These are phyloP conservation scores for Formica exsecta DNA, from an alignment of 1,140 invertebrate species.

Conservation along the genomic window DNA sequence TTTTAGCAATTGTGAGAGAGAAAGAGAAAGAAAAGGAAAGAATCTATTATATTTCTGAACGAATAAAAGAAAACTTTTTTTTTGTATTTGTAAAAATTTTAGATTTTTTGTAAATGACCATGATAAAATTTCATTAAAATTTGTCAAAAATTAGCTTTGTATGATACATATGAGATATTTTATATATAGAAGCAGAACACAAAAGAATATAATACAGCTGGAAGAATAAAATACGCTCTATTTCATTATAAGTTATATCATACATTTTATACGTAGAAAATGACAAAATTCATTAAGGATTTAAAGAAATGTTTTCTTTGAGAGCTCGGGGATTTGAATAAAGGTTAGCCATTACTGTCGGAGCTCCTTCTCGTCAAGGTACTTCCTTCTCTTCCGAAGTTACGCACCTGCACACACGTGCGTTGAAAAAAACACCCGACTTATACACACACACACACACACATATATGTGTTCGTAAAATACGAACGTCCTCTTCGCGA, in stretches of 20 bases:
- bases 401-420: conserved; percentile 77
- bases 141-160: background rate
- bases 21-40: background rate
- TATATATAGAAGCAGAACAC: background rate
- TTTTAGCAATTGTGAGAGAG: background rate
- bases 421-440: conserved; percentile 63
- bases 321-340: conserved; percentile 35
- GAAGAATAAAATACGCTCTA: background rate
- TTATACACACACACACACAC: background rate
- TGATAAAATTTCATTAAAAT: background rate
- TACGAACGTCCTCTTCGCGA: conserved; percentile 68
- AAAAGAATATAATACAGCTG: background rate
- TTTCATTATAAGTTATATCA: background rate
- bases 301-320: background rate
- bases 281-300: background rate
- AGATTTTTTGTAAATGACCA: background rate
- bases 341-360: conserved; percentile 39
- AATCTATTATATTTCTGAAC: background rate
- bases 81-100: background rate
- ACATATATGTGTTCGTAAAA: conserved; percentile 26
- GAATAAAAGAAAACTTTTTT: background rate
- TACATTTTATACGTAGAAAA: background rate
- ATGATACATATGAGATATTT: background rate
- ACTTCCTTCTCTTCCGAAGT: conserved; percentile 67
- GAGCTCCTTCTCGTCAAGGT: conserved; percentile 66